Conservation (phyloP, 1,140 invertebrate genomes). For the Anoplophora glabripennis region DNA sequence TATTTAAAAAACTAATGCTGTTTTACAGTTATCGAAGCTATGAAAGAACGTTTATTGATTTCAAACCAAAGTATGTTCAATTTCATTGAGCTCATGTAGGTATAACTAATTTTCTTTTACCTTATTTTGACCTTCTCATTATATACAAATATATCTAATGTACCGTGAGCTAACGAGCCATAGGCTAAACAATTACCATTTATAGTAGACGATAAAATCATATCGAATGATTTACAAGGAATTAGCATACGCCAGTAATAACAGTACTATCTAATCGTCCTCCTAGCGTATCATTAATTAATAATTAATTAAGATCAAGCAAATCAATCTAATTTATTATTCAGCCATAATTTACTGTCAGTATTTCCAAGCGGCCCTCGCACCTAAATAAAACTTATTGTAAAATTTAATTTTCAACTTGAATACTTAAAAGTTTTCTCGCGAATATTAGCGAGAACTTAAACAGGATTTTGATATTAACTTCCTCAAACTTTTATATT, state of each 20-base stretch:
- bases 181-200: constrained; percentile 44
- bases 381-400: not conserved
- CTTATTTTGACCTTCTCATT: not conserved
- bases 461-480: constrained; percentile 13
- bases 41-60: too few relatives aligned
- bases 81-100: not conserved
- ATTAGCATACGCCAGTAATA: constrained; percentile 48
- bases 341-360: not conserved
- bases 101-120: not conserved
- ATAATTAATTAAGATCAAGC: constrained; percentile 45
- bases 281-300: constrained; percentile 46
- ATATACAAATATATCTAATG: constrained; percentile 6
- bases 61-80: too few relatives aligned
- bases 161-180: constrained; percentile 7
- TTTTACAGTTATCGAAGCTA: too few relatives aligned
- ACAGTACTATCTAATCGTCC: constrained; percentile 46
- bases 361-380: not conserved
- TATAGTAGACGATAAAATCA: constrained; percentile 46
- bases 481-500: constrained; percentile 13
- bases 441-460: constrained; percentile 16
- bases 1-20: too few relatives aligned
- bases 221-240: constrained; percentile 49
- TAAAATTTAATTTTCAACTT: constrained; percentile 19
- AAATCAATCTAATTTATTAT: constrained; percentile 27
- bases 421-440: constrained; percentile 9